Evolutionary conservation across 2,113 vertebrate species (phyloP), one percentile per base, ranked within the genome.

Genomic region (Poeciliopsis retropinna): DNA sequence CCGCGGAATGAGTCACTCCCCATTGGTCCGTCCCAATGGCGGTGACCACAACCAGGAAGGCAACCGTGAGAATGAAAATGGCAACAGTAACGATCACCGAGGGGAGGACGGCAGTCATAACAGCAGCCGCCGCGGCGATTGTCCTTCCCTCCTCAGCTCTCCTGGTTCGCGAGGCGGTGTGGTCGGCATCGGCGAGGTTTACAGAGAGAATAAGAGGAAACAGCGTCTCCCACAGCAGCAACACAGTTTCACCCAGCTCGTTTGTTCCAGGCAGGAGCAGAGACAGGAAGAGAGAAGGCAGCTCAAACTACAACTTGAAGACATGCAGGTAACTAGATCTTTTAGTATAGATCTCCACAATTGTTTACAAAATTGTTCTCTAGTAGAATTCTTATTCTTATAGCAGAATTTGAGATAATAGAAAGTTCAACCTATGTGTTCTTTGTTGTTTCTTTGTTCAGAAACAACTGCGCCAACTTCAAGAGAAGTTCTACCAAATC

Each of bases 401-500:
- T 31, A 44, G 29, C 14, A 47, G 27, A 47, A 4, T 17, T 13
- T 6, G 25, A 34, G 31, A 12, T 8, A 9, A 32, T 25, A 25
- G 5, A 25, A n/a, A 9, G 22, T 10, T 54, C 8, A 54, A n/a
- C 22, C 51, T 8, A 8, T 25, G 15, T 25, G 22, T 22, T 54
- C 22, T 54, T 25, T 39, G 5, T 75, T 28, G 83, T 0, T 78
- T 29, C 39, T 85, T 72, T 47, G 1, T 47, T n/a, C 60, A 99
- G 95, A 99, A 98, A 88, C 98, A 99, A 94, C 96, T 99, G 86
- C 97, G 98, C 72, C 98, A 99, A 91, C 96, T 99, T 91, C 98
- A 99, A 94, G 98, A 99, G 80, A 99, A 99, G 95, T 99, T 99
- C 94, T 99, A 99, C 94, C 98, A 99, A 90, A 98, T 99, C 94